Percentiles rank a stretch among this genome's conserved stretches.
These are phyloP conservation scores for Drosophila bocqueti DNA, from an alignment of 1,140 invertebrate genomes.

Conservation along the genomic window DNA sequence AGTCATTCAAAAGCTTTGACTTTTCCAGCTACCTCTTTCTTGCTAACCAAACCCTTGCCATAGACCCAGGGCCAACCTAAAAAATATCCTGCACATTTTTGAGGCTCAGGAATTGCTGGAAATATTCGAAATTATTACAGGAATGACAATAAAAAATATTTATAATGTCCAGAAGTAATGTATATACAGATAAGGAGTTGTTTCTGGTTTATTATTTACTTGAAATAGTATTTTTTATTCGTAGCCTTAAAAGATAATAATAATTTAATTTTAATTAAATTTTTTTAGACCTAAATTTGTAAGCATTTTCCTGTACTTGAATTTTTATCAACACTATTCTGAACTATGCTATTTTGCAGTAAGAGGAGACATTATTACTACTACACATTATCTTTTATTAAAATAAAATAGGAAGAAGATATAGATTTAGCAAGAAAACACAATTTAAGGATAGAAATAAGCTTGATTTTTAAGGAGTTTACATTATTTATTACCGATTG, in stretches of 20 bases:
- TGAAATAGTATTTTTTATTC: not conserved
- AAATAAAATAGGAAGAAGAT: too few species aligned
- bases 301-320: too few species aligned
- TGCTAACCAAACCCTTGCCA: slow-evolving; percentile 22
- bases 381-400: too few species aligned
- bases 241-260: too few species aligned
- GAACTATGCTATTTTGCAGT: too few species aligned
- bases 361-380: too few species aligned
- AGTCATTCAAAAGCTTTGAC: slow-evolving; percentile 33
- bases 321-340: too few species aligned
- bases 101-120: not conserved
- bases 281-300: too few species aligned
- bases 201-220: not conserved
- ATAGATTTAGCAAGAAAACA: too few species aligned
- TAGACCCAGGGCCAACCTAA: not conserved
- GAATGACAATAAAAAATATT: not conserved
- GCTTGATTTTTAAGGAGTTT: not conserved
- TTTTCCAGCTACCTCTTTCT: slow-evolving; percentile 34
- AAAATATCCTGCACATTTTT: slow-evolving; percentile 10
- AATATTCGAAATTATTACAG: not conserved
- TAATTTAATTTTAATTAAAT: too few species aligned
- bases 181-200: too few species aligned
- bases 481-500: not conserved
- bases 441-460: not conserved
- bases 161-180: not conserved